phyloP scores from a whole-genome alignment of 2,888 invertebrate genomes.

The Girardia tigrina region DNA sequence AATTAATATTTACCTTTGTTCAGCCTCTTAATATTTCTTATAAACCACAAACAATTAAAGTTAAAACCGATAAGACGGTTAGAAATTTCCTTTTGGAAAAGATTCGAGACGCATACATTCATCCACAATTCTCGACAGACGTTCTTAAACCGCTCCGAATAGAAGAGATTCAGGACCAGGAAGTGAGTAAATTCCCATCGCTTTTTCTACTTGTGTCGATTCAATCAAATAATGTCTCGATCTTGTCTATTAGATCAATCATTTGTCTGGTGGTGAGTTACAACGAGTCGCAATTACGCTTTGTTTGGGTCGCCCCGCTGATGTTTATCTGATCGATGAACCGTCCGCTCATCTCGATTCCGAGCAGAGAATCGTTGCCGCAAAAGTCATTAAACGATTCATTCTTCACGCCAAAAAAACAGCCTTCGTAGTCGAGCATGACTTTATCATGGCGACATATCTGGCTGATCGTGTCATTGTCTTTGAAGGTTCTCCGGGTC shows the following conservation, averaged over 20 bases:
- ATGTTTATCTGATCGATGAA: constrained; percentile 94
- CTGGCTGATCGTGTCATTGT: constrained; percentile 93
- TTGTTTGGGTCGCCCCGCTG: constrained; percentile 92
- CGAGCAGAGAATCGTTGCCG: constrained; percentile 96
- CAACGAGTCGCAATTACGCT: constrained; percentile 88
- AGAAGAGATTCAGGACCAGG: constrained; percentile 90
- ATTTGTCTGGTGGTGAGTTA: constrained; percentile 95
- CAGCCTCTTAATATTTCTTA: constrained; percentile 95
- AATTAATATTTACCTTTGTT: no score
- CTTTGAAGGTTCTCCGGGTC: constrained; percentile 83
- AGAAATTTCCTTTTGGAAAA: constrained; percentile 81
- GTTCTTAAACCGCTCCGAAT: constrained; percentile 95
- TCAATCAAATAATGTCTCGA: no score
- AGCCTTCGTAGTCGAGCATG: constrained; percentile 98
- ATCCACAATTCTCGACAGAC: constrained; percentile 91
- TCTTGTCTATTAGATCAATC: constrained; percentile 58
- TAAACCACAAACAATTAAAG: constrained; percentile 98
- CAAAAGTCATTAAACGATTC: constrained; percentile 90
- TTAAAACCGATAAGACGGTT: constrained; percentile 82
- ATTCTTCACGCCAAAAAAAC: constrained; percentile 98
- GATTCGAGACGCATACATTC: constrained; percentile 87
- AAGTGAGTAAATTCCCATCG: constrained; percentile 76
- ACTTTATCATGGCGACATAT: constrained; percentile 99
- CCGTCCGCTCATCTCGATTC: constrained; percentile 97
- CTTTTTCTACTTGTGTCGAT: constrained; percentile 84